Percentiles rank a stretch among this genome's conserved stretches.
These are phyloP conservation scores for Escarpia spicata DNA, from an alignment of 2,888 invertebrate genomes.

Conservation along the genomic window DNA sequence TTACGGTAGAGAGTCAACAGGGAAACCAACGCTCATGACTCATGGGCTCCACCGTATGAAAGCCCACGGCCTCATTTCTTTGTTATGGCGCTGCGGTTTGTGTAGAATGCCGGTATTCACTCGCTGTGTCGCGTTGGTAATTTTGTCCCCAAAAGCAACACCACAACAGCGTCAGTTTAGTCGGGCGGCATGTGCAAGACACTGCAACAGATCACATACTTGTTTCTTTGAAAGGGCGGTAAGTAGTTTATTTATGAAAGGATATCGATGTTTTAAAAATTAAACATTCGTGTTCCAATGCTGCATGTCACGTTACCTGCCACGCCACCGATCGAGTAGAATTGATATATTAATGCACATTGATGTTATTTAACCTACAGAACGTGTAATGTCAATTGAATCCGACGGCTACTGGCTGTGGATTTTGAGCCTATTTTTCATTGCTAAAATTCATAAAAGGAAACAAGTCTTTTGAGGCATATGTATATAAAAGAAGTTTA, in stretches of 20 bases:
- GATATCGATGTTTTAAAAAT: not conserved
- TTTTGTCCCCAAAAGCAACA: not conserved
- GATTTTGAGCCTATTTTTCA: too few relatives aligned
- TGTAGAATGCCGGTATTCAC: not conserved
- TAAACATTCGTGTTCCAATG: not conserved
- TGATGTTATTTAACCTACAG: too few relatives aligned
- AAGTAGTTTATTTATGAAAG: not conserved
- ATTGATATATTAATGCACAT: too few relatives aligned
- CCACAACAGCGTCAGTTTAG: not conserved
- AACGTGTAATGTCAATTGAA: too few relatives aligned
- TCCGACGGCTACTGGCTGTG: too few relatives aligned
- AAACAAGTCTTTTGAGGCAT: too few relatives aligned
- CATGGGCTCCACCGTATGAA: too few relatives aligned
- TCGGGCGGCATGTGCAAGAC: not conserved
- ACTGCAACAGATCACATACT: not conserved
- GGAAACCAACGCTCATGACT: too few relatives aligned
- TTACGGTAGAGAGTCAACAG: too few relatives aligned
- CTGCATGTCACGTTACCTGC: not conserved
- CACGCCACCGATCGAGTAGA: too few relatives aligned
- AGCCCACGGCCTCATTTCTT: not conserved
- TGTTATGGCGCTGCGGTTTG: not conserved
- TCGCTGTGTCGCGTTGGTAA: not conserved
- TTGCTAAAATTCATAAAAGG: too few relatives aligned
- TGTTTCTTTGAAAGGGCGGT: not conserved
- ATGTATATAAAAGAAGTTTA: too few relatives aligned